A percentile compares a stretch with the other conserved stretches of the same genome.
Evolutionary conservation across 2,888 invertebrate species (phyloP).

Genomic region (Ditylenchus weischeri): DNA sequence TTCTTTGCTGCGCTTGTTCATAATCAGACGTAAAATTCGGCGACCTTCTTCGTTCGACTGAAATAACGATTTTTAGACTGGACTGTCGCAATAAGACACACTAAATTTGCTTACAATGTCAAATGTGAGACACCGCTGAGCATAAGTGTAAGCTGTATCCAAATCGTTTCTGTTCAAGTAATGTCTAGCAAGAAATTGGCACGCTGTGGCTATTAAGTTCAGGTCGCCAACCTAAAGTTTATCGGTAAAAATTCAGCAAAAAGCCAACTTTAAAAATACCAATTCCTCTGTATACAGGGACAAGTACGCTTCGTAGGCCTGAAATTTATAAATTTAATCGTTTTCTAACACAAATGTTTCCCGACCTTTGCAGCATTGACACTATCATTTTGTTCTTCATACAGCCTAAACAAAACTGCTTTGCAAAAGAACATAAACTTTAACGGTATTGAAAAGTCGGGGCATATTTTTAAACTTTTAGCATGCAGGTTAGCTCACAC

Average conservation of each 20-base stretch:
- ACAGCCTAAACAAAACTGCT: conserved; percentile 73
- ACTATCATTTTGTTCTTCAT: conserved; percentile 79
- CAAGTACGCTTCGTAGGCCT: conserved; percentile 41
- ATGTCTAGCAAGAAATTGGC: conserved; percentile 85
- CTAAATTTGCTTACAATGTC: conserved; percentile 18
- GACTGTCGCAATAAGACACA: not conserved
- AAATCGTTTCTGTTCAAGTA: conserved; percentile 77
- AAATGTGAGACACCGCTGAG: conserved; percentile 74
- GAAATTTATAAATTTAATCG: not conserved
- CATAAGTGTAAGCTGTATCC: conserved; percentile 85
- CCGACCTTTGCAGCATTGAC: conserved; percentile 76
- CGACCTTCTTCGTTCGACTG: conserved; percentile 24
- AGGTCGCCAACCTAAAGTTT: conserved; percentile 64
- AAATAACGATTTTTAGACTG: not conserved
- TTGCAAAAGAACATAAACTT: too few species aligned
- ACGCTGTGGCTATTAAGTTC: conserved; percentile 78
- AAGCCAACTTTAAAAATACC: conserved; percentile 18
- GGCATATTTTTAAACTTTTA: too few species aligned
- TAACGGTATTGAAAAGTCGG: too few species aligned
- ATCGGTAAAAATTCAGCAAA: not conserved
- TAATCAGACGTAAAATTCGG: conserved; percentile 24
- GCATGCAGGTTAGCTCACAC: too few species aligned
- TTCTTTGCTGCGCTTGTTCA: conserved; percentile 18
- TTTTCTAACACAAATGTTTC: not conserved
- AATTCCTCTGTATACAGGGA: conserved; percentile 41